phyloP scores from a whole-genome alignment of 2,113 vertebrate species.

The Neolamprologus longior region DNA sequence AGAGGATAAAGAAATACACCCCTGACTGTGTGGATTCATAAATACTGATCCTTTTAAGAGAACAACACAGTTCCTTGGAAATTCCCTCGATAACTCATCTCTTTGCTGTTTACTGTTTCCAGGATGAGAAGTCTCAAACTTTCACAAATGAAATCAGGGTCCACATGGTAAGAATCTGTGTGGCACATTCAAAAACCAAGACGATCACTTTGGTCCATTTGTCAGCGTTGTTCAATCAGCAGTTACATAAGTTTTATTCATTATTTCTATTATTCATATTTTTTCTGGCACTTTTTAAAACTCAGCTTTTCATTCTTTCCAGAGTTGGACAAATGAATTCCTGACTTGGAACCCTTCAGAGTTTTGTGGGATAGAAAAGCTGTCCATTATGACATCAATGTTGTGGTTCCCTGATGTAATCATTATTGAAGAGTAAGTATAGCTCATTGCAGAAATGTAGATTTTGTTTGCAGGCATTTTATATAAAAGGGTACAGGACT shows the following conservation, averaged over 20 bases:
- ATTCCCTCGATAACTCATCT: not conserved
- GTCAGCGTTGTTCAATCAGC: not conserved
- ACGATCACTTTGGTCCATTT: not conserved
- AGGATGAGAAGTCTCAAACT: not conserved
- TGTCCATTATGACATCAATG: not conserved
- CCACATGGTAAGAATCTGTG: not conserved
- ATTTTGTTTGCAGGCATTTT: not conserved
- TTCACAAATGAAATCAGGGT: not conserved
- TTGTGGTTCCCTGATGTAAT: slow-evolving; percentile 54
- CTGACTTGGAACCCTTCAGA: slow-evolving; percentile 24
- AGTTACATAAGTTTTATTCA: not conserved
- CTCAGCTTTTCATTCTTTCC: not conserved
- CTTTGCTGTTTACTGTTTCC: not conserved
- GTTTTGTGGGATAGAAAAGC: slow-evolving; percentile 44
- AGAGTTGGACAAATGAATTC: slow-evolving; percentile 56
- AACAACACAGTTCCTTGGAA: not conserved
- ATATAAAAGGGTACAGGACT: not conserved
- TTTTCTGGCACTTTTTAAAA: not conserved
- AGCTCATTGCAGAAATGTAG: accelerated
- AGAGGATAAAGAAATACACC: not conserved
- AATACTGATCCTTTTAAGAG: not conserved
- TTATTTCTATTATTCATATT: not conserved
- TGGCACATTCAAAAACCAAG: not conserved
- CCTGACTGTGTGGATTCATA: not conserved
- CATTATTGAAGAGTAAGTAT: slow-evolving; percentile 38